Percentiles rank a stretch among this genome's conserved stretches.
These are phyloP conservation scores for Romanogobio albipinnatus DNA, from an alignment of 2,113 vertebrate species.

Conservation along the genomic window DNA sequence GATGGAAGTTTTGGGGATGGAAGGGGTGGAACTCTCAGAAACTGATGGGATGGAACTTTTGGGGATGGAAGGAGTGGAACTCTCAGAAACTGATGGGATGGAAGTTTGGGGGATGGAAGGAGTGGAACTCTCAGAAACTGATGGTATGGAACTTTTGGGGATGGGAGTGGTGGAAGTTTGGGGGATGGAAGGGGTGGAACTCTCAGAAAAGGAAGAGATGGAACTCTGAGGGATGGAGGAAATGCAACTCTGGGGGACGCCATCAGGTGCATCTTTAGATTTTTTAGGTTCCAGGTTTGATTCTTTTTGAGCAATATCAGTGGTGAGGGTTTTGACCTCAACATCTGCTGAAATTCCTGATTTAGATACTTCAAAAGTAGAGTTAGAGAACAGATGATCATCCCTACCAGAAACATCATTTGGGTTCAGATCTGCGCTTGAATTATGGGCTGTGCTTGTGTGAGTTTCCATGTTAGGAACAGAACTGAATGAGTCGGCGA, in stretches of 20 bases:
- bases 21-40: neutral
- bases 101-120: too few relatives aligned
- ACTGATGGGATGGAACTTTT: neutral
- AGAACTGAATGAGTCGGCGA: neutral
- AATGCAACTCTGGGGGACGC: neutral
- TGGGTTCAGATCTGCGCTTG: neutral
- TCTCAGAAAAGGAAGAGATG: too few relatives aligned
- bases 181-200: too few relatives aligned
- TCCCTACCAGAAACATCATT: neutral
- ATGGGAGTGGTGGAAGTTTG: too few relatives aligned
- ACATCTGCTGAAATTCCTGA: neutral
- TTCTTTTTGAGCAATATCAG: neutral
- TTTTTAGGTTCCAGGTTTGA: neutral
- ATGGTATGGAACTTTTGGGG: accelerated
- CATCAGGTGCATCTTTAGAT: neutral
- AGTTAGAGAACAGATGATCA: neutral
- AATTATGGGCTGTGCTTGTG: neutral
- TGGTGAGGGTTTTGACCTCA: neutral
- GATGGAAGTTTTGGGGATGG: neutral
- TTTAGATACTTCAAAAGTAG: neutral
- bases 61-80: neutral
- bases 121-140: too few relatives aligned
- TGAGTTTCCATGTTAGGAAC: neutral
- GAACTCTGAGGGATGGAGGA: neutral
- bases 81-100: neutral